Evolutionary conservation across 2,113 vertebrate species (phyloP), one percentile per base, ranked within the genome.

Genomic region (Ammodytes marinus): DNA sequence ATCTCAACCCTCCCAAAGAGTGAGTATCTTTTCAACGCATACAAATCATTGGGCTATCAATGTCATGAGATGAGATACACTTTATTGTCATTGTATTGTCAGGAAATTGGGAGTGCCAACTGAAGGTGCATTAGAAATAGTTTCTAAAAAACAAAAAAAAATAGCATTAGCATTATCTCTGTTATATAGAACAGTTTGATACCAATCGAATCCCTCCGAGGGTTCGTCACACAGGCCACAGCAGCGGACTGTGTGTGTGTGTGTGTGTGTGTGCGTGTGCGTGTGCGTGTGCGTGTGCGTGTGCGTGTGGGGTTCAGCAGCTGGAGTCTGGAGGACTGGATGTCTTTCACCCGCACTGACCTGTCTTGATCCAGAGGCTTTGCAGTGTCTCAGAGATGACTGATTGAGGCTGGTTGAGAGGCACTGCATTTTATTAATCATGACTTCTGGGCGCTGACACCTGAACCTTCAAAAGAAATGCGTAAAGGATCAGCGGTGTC

Each of bases 1-100:
- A 99, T 85, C 93, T 98, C 66, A 97, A 97, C 80, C 97, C 97
- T 88, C 97, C 97, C 1, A 96, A 97, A 88, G 97, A 98, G 98
- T 99, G 92, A 97, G 98, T 97, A 66, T 70, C 82, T 65, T 27
- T 13, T 50, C 52, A 63, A 61, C 42, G 8, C 52, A 45, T 55
- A 35, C 45, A 70, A 77, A 80, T 64, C 58, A 65, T 5, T 27
- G 49, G 52, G 13, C 0, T 65, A 45, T 61, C 54, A 43, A n/a
- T 71, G 4, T 27, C 27, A 27, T 27, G 27, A 27, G 27, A 27
- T 27, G 27, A 27, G 27, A 27, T 27, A 27, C 27, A 27, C 27
- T 27, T 27, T 27, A 27, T 27, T 27, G 27, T 27, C 27, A 27
- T 27, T 27, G 27, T 27, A 27, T 27, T 27, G 27, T 27, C 27